Base-by-base conservation (phyloP, 2,888 invertebrate genomes). In the Orthonevra nobilis region DNA sequence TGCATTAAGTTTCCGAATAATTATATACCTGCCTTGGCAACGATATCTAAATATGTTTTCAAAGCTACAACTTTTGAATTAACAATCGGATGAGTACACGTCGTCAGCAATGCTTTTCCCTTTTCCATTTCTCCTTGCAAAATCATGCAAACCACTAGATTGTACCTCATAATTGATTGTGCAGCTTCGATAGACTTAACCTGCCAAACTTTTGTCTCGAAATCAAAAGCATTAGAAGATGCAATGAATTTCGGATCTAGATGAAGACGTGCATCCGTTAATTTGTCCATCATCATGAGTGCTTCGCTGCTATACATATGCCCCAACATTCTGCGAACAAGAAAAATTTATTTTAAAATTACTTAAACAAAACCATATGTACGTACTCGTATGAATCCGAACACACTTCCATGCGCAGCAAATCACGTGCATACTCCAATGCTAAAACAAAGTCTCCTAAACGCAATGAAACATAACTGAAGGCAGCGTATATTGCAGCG, bases 301-400 rank as follows among this genome's bases (percentile, higher is more conserved):
- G 96, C 94, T 89, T 98, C 97, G 0, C 96, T 96, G 52, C 95
- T 94, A 87, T 98, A 98, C 83, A 97, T 91, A 87, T 96, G 95
- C 0, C 94, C 97, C 84, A 97, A 90, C 83, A 96, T 92, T 87
- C 94, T 94, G 82, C 14, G 84, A 85, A 82, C 17, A 82, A 64
- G 54, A 61, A 56, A 9, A 17, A 34, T 10, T 28, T 15, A 10
- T 28, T n/a, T 7, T 14, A 7, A 7, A 26, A 4, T 36, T 6
- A 0, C 10, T 9, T 0, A n/a, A 52, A 4, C 0, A 40, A 10
- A 19, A 23, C 14, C 2, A 2, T 14, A n/a, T 23, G 2, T n/a
- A 14, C 3, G 2, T n/a, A 93, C 93, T 90, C 92, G 84, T 95
- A 93, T 12, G 92, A 92, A 66, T 92, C 93, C 0, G 94, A 93